Conservation (phyloP, 2,113 vertebrate genomes). For the Ophiodon elongatus region DNA sequence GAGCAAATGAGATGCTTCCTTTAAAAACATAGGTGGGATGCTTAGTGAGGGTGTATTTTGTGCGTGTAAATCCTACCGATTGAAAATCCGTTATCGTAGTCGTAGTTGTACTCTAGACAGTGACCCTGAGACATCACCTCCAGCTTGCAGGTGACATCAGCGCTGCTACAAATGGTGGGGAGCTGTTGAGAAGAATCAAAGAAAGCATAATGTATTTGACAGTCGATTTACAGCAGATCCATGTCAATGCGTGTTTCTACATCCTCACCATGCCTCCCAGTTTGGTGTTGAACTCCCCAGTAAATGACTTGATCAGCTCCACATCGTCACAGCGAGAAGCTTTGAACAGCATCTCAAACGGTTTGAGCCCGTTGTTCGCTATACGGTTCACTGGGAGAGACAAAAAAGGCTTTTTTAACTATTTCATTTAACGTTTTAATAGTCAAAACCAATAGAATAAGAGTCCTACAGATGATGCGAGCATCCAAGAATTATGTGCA, state of each 20-base stretch:
- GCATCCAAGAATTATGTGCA: background rate
- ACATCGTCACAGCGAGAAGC: conserved; percentile 93
- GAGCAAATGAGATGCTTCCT: background rate
- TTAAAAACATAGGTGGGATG: background rate
- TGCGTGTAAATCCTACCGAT: conserved; percentile 85
- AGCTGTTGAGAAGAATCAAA: conserved; percentile 83
- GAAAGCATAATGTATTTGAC: background rate
- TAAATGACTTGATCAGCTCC: conserved; percentile 90
- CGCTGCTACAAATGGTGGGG: conserved; percentile 91
- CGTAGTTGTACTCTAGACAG: conserved; percentile 97
- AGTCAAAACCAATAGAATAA: background rate
- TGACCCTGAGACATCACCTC: conserved; percentile 91
- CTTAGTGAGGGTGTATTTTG: background rate
- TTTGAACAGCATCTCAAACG: conserved; percentile 97
- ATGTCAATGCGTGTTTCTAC: background rate
- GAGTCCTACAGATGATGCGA: background rate
- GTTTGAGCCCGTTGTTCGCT: conserved; percentile 96
- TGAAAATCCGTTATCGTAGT: conserved; percentile 98
- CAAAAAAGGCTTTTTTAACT: background rate
- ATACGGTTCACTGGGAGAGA: conserved; percentile 91
- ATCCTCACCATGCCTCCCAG: conserved; percentile 91
- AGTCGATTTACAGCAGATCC: background rate
- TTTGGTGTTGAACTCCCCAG: conserved; percentile 90
- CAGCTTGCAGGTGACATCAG: conserved; percentile 92
- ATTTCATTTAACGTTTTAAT: background rate